These are phyloP conservation scores for Acanthopagrus latus DNA, from an alignment of 2,797 vertebrate species.

Conservation along the genomic window DNA sequence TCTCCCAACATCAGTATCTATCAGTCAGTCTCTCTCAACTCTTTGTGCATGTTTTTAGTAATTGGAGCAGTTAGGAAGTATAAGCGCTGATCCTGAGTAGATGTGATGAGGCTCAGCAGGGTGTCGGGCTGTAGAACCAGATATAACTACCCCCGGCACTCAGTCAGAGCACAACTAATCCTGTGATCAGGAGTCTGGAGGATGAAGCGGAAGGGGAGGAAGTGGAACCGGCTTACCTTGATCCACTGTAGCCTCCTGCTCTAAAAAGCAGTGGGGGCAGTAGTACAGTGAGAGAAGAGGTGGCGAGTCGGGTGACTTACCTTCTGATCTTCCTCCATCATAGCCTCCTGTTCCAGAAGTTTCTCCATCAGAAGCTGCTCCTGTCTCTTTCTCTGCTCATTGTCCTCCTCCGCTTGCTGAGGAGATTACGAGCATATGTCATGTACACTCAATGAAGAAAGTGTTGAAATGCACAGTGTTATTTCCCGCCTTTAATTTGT, in stretches of 20 bases:
- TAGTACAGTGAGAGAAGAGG: too few species aligned
- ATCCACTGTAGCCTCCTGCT: slow-evolving; percentile 30
- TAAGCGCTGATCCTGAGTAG: slow-evolving; percentile 50
- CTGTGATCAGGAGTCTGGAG: slow-evolving; percentile 53
- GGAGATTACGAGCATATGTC: not conserved
- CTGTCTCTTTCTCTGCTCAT: slow-evolving; percentile 94
- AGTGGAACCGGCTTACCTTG: slow-evolving; percentile 42
- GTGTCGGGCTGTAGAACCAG: slow-evolving; percentile 35
- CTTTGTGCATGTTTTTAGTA: slow-evolving; percentile 28
- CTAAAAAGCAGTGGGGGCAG: not conserved
- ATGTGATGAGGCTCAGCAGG: slow-evolving; percentile 62
- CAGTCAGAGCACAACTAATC: slow-evolving; percentile 56
- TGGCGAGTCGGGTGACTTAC: slow-evolving; percentile 71
- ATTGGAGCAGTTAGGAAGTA: slow-evolving; percentile 40
- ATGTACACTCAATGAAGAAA: not conserved
- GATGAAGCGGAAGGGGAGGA: slow-evolving; percentile 40
- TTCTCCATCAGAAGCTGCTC: slow-evolving; percentile 97
- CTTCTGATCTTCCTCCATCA: slow-evolving; percentile 96
- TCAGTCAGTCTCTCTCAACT: not conserved
- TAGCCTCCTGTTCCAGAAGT: slow-evolving; percentile 95
- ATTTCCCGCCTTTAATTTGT: too few species aligned
- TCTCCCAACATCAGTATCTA: not conserved
- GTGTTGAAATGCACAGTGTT: not conserved
- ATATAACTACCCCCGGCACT: slow-evolving; percentile 49
- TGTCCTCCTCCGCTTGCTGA: slow-evolving; percentile 97